Conservation (phyloP, 2,888 invertebrate genomes). For the Parnassius apollo region DNA sequence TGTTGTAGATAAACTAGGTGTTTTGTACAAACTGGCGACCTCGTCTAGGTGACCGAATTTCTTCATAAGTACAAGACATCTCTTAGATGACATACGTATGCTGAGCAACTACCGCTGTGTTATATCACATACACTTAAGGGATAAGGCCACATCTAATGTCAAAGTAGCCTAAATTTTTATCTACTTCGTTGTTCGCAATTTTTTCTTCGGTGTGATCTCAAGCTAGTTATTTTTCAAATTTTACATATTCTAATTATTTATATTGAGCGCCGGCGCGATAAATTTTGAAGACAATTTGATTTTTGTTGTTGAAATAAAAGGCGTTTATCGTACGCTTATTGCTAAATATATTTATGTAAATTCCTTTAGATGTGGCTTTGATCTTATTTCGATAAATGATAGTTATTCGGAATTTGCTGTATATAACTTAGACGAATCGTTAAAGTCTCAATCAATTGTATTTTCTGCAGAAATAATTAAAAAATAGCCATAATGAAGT, state of each 20-base stretch:
- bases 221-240: not conserved
- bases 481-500: constrained; percentile 7
- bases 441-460: constrained; percentile 15
- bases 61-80: constrained; percentile 58
- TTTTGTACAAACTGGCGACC: constrained; percentile 78
- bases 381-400: constrained; percentile 2
- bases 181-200: too few species aligned
- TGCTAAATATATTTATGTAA: not conserved
- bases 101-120: not conserved
- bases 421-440: constrained; percentile 48
- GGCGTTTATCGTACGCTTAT: too few species aligned
- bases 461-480: constrained; percentile 12
- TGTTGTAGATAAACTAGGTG: constrained; percentile 67
- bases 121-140: not conserved
- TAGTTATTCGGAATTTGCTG: constrained; percentile 25
- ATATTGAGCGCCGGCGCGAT: too few species aligned
- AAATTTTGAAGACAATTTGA: too few species aligned
- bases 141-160: not conserved
- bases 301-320: too few species aligned
- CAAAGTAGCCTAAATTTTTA: not conserved
- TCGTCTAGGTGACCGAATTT: constrained; percentile 81
- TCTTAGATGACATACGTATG: constrained; percentile 32
- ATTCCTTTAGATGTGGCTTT: constrained; percentile 15
- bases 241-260: not conserved
- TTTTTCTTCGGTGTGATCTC: too few species aligned